A percentile compares a stretch with the other conserved stretches of the same genome.
Evolutionary conservation across 2,797 vertebrate species (phyloP).

Genomic region (Brachyrhaphis roseni): DNA sequence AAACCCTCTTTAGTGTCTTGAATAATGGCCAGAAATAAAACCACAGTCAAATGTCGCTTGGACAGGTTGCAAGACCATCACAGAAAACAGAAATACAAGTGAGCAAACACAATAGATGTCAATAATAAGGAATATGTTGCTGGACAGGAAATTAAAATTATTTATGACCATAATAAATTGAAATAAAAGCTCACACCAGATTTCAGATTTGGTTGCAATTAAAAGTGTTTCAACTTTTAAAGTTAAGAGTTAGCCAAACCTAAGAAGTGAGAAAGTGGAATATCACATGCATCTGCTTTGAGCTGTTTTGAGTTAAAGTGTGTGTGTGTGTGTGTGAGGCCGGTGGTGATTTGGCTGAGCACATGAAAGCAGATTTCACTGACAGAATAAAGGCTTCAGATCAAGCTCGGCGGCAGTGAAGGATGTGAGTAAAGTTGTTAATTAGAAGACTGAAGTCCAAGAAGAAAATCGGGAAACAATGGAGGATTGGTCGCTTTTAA

Average conservation of each 20-base stretch:
- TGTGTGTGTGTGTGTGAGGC: not conserved
- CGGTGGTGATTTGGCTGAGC: slow-evolving; percentile 12
- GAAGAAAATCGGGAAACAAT: slow-evolving; percentile 1
- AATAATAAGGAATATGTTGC: not conserved
- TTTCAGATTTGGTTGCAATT: not conserved
- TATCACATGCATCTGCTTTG: not conserved
- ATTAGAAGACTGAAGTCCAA: slow-evolving; percentile 6
- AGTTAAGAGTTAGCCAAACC: not conserved
- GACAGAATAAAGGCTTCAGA: slow-evolving; percentile 1
- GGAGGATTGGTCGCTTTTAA: not conserved
- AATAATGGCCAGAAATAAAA: not conserved
- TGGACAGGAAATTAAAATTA: not conserved
- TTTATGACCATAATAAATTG: not conserved
- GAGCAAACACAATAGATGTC: not conserved
- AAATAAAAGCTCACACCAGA: not conserved
- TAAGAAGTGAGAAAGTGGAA: not conserved
- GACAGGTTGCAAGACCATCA: not conserved
- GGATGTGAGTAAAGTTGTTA: not conserved
- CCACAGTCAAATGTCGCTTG: not conserved
- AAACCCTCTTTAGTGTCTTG: not conserved
- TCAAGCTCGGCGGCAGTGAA: not conserved
- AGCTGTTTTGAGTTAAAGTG: slow-evolving; percentile 4
- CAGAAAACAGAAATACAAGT: not conserved
- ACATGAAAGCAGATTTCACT: not conserved
- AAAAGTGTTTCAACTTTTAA: not conserved